phyloP scores from a whole-genome alignment of 2,888 invertebrate species.

The Thelaira solivaga region DNA sequence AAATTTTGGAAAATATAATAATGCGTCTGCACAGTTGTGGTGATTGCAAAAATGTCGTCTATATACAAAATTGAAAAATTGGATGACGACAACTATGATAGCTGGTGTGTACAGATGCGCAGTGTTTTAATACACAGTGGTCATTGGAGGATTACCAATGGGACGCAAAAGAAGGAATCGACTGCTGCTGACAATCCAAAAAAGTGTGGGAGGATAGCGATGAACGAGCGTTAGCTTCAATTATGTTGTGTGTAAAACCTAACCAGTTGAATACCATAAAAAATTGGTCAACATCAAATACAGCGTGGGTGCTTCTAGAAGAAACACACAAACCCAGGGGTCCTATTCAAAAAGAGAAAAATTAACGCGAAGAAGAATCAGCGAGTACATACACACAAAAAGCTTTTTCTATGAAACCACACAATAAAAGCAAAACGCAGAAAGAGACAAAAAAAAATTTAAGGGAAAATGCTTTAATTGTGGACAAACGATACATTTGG shows the following conservation, averaged over 20 bases:
- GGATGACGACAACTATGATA: constrained; percentile 4
- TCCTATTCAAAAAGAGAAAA: constrained; percentile 26
- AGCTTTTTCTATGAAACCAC: constrained; percentile 26
- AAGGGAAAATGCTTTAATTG: constrained; percentile 14
- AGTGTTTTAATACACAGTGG: constrained; percentile 3
- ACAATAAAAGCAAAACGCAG: constrained; percentile 9
- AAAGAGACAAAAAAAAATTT: not conserved
- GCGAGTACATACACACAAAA: constrained; percentile 15
- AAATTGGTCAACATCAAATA: constrained; percentile 21
- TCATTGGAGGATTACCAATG: not conserved
- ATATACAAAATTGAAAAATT: constrained; percentile 7
- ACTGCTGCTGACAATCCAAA: not conserved
- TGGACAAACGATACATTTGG: constrained; percentile 15
- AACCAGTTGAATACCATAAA: constrained; percentile 25
- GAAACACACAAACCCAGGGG: constrained; percentile 30
- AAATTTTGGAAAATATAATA: not conserved
- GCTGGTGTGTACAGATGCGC: constrained; percentile 20
- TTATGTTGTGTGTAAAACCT: constrained; percentile 31
- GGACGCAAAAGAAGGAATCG: not conserved
- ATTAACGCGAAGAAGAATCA: not conserved
- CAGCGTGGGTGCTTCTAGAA: constrained; percentile 33
- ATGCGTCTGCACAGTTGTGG: no score
- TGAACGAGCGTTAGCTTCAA: constrained; percentile 25
- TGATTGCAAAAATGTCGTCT: not conserved
- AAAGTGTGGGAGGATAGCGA: constrained; percentile 11